Conservation (phyloP, 2,113 vertebrate species). For the Turnix velox region DNA sequence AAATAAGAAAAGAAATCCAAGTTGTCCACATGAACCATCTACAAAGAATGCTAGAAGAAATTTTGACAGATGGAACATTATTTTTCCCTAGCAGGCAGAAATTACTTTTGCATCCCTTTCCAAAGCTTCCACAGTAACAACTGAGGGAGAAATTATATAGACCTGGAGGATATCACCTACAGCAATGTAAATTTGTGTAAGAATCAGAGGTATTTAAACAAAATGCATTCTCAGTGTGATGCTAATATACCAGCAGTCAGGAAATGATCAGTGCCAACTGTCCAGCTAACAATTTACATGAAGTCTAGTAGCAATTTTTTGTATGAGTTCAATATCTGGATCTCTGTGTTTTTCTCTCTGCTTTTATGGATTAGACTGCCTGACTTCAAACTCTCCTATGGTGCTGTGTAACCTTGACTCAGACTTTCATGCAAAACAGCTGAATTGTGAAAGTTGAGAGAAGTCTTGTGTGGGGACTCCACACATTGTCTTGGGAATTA, state of each 20-base stretch:
- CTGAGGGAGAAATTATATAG: neutral
- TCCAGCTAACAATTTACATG: neutral
- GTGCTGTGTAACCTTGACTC: neutral
- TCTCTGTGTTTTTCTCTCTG: neutral
- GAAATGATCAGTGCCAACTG: neutral
- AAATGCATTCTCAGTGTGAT: neutral
- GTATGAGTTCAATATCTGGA: neutral
- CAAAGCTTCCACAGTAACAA: neutral
- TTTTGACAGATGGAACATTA: neutral
- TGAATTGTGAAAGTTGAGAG: neutral
- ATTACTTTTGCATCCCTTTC: neutral
- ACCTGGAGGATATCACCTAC: neutral
- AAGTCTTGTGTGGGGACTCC: neutral
- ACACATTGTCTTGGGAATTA: neutral
- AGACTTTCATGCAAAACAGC: neutral
- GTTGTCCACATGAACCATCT: neutral
- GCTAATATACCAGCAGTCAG: neutral
- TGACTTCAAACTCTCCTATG: neutral
- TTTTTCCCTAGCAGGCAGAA: neutral
- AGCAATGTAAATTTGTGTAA: neutral
- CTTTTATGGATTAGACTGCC: neutral
- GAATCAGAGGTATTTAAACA: neutral
- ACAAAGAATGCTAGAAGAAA: neutral
- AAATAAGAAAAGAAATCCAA: neutral
- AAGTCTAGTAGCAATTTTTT: neutral